A percentile compares a stretch with the other conserved stretches of the same genome.
phyloP scores from a whole-genome alignment of 2,113 vertebrate species.

The Bucco capensis region DNA sequence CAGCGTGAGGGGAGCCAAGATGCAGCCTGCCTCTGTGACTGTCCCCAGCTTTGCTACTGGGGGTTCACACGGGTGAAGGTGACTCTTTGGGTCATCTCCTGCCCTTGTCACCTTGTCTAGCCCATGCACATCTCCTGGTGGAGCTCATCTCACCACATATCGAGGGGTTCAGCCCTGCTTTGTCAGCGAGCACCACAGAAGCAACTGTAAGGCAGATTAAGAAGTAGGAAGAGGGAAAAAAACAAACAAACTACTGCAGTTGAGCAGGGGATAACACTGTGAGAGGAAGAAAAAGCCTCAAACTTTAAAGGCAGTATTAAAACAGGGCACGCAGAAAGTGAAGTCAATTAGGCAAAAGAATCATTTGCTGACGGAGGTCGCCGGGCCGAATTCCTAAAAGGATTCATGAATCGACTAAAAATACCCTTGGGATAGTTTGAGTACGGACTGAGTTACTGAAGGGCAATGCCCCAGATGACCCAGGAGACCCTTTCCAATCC shows the following conservation, averaged over 20 bases:
- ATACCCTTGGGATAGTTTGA: constrained; percentile 56
- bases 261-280: neutral
- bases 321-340: constrained; percentile 40
- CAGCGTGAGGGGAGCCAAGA: neutral
- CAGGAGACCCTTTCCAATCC: constrained; percentile 62
- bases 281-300: constrained; percentile 21
- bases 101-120: neutral
- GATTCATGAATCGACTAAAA: constrained; percentile 57
- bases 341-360: constrained; percentile 67
- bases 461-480: constrained; percentile 62
- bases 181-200: accelerated
- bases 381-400: constrained; percentile 50
- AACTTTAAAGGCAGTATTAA: constrained; percentile 53
- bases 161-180: neutral
- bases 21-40: neutral
- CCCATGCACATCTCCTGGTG: neutral
- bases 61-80: neutral
- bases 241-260: neutral
- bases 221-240: neutral
- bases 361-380: constrained; percentile 34
- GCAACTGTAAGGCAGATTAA: neutral
- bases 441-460: constrained; percentile 60
- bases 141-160: neutral
- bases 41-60: neutral
- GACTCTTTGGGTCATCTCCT: neutral